Base-by-base conservation (phyloP, 1,140 invertebrate genomes). In the Leptinotarsa undecemlineata region DNA sequence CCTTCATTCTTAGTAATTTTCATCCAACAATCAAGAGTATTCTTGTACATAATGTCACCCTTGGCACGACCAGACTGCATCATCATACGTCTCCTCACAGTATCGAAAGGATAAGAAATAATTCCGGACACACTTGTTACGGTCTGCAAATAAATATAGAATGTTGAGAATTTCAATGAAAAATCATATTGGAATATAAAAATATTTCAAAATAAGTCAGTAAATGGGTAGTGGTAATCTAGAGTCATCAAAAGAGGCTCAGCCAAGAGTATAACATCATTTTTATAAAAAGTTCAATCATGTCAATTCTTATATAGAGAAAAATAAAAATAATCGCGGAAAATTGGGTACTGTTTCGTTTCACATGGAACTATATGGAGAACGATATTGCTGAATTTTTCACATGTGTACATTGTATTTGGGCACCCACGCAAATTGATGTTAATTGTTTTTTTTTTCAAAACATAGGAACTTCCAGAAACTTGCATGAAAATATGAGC, bases 41-140 rank as follows among this genome's bases (percentile, higher is more conserved):
- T 91, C 83, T 91, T 93, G 89, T 94, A 94, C 78, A 90, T 84
- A 72, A 91, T 89, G 8, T 94, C 92, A 26, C 79, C 78, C 80
- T 90, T 89, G 48, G 89, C 86, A 75, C 90, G 88, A 23, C 92
- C 92, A 82, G 91, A 92, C 94, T 90, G 33, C 33, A 42, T 42
- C 33, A 42, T 42, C 33, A 42, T 42, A 11, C 33, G 33, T 42
- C 33, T 42, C 86, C 94, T 89, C 71, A 96, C 94, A 66, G 95
- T 96, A 85, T 96, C 95, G 84, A 95, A 94, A 79, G 95, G 95
- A 89, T 96, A 96, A 14, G 94, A 95, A 60, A 95, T 87, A 76
- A 96, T 82, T 77, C 83, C 83, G 23, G 84, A 82, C 70, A 85
- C 72, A 71, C 82, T 82, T 6, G 83, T 85, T 42, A 85, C 84